Evolutionary conservation across 2,113 vertebrate genomes (phyloP).

Genomic region (Glareola pratincola): DNA sequence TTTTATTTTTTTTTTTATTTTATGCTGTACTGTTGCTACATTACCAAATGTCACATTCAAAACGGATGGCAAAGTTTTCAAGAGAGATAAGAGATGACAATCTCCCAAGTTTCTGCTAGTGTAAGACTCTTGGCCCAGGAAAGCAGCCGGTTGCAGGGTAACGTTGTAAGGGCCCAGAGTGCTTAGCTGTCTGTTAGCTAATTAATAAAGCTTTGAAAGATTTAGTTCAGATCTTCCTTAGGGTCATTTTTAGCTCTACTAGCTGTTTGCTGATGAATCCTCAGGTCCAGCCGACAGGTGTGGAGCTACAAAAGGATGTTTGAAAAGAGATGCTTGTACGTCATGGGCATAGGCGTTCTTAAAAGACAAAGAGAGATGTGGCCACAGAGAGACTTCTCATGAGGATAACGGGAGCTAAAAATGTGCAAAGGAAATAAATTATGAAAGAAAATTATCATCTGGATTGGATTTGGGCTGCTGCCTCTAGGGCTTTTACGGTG

Average conservation of each 20-base stretch:
- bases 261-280: slow-evolving; percentile 1
- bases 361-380: background rate
- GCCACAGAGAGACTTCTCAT: background rate
- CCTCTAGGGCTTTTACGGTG: background rate
- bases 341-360: background rate
- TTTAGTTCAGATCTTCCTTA: slow-evolving; percentile 15
- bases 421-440: background rate
- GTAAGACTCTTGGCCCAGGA: background rate
- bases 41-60: slow-evolving; percentile 43
- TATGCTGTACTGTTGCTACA: background rate
- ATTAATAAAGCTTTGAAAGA: slow-evolving; percentile 38
- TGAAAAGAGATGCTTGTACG: background rate
- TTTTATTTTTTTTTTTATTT: background rate
- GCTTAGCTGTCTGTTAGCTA: background rate
- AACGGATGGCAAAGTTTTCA: slow-evolving; percentile 24
- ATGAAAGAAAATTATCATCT: background rate
- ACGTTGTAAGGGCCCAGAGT: background rate
- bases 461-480: background rate
- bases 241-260: background rate
- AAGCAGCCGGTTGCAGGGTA: background rate
- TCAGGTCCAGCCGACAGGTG: background rate
- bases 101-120: background rate
- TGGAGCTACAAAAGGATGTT: background rate
- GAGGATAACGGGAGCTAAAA: background rate
- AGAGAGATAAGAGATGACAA: slow-evolving; percentile 12